phyloP scores from a whole-genome alignment of 2,113 vertebrate genomes.

The Corapipo altera region DNA sequence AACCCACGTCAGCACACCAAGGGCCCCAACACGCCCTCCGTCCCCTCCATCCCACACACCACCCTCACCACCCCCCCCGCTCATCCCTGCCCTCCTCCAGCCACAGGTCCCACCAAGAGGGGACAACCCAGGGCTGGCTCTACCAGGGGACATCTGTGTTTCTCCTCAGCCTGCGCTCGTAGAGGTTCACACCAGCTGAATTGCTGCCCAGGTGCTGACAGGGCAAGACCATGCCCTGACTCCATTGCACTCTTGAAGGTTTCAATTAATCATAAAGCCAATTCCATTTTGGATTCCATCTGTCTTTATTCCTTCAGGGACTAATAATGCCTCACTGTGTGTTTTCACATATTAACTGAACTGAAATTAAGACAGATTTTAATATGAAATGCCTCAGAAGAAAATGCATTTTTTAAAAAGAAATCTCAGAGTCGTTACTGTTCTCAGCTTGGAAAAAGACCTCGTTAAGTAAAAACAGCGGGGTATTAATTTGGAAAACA shows the following conservation, averaged over 20 bases:
- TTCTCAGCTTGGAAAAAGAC: conserved; percentile 33
- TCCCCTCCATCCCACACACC: not conserved
- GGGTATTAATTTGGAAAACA: conserved; percentile 37
- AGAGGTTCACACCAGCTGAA: not conserved
- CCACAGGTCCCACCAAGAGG: not conserved
- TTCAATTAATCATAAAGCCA: conserved; percentile 74
- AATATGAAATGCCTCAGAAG: conserved; percentile 57
- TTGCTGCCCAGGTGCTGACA: not conserved
- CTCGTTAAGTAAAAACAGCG: conserved; percentile 39
- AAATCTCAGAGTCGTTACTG: conserved; percentile 29
- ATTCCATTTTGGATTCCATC: conserved; percentile 74
- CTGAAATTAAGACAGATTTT: conserved; percentile 75
- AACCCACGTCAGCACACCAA: not conserved
- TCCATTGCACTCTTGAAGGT: conserved; percentile 63
- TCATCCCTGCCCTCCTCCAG: not conserved
- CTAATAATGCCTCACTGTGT: conserved; percentile 71
- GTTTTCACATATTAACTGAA: conserved; percentile 71
- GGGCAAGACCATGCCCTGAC: conserved; percentile 40
- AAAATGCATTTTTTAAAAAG: conserved; percentile 53
- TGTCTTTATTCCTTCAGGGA: conserved; percentile 73
- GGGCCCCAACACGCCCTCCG: accelerated
- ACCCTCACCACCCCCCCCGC: not conserved
- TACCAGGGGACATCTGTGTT: not conserved
- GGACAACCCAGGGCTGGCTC: not conserved
- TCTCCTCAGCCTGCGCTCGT: not conserved